phyloP scores from a whole-genome alignment of 2,113 vertebrate genomes.

The Muntiacus reevesi region DNA sequence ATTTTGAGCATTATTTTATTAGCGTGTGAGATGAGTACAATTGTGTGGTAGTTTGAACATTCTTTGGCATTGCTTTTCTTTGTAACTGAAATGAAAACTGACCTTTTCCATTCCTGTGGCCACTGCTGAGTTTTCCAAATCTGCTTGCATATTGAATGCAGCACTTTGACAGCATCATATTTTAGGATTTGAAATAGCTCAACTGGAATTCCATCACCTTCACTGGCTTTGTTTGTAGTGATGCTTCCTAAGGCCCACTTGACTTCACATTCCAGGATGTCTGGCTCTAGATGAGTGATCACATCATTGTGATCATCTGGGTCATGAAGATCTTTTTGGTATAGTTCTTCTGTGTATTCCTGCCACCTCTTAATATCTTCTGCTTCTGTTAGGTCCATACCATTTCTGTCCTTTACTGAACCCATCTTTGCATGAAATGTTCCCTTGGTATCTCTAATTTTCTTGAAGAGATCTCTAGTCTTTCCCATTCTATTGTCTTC shows the following conservation, averaged over 20 bases:
- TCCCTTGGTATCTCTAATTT: neutral
- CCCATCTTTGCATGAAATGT: neutral
- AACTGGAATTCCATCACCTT: neutral
- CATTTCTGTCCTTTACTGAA: neutral
- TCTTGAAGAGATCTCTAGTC: neutral
- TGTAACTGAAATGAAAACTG: no score
- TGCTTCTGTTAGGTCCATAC: neutral
- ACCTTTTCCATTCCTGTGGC: no score
- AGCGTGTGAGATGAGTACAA: no score
- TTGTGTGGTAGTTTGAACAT: no score
- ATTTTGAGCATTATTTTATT: no score
- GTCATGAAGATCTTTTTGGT: neutral
- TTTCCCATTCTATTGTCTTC: neutral
- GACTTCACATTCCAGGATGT: neutral
- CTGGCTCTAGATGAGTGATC: neutral
- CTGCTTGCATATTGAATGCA: neutral
- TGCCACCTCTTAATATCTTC: neutral
- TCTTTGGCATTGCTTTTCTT: no score
- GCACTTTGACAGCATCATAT: neutral
- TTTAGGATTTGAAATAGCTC: neutral
- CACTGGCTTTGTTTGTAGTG: neutral
- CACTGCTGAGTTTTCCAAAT: neutral
- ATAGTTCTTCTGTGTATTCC: neutral
- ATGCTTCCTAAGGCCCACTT: neutral
- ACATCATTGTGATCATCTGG: neutral